Evolutionary conservation across 1,140 invertebrate genomes (phyloP), one percentile per base, ranked within the genome.

Genomic region (Ridgeia piscesae): DNA sequence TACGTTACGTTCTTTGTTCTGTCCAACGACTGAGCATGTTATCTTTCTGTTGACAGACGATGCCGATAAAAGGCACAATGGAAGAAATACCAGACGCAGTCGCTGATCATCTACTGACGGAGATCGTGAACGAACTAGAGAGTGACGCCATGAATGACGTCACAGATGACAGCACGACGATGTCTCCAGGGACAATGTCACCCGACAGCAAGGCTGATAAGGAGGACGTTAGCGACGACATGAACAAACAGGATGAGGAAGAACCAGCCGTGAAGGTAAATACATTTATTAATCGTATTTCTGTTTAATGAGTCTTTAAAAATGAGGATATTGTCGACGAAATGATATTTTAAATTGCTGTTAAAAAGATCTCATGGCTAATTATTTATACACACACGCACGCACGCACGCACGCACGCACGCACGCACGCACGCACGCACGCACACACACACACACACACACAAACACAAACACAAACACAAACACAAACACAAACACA

Each of bases 401-500:
- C 89, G 14, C 89, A 89, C 89, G 14, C 89, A 89, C 89, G 14
- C 89, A 89, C 89, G 14, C 89, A 89, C 89, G 14, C 89, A 89
- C 89, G 14, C 89, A 89, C 89, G 14, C 89, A 89, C 89, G 14
- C 89, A 89, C 89, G 14, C 89, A 89, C 89, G 14, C 89, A 89
- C 89, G 14, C 89, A 89, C 89, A 89, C 89, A 89, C 89, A 89
- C 89, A 89, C 89, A 89, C 89, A 89, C 89, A 89, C 89, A 89
- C 89, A 89, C 89, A 89, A 4, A 89, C 89, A 89, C 89, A 89
- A 4, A 89, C 89, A 89, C 89, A 89, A 4, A 89, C 89, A 89
- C 89, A 89, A 4, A 89, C 89, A 89, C 89, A 89, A 4, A 89
- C 89, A 89, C 89, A 89, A 4, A 89, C 89, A 89, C 89, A 89